Evolutionary conservation across 1,140 invertebrate genomes (phyloP).

Genomic region (Caenorhabditis elegans): DNA sequence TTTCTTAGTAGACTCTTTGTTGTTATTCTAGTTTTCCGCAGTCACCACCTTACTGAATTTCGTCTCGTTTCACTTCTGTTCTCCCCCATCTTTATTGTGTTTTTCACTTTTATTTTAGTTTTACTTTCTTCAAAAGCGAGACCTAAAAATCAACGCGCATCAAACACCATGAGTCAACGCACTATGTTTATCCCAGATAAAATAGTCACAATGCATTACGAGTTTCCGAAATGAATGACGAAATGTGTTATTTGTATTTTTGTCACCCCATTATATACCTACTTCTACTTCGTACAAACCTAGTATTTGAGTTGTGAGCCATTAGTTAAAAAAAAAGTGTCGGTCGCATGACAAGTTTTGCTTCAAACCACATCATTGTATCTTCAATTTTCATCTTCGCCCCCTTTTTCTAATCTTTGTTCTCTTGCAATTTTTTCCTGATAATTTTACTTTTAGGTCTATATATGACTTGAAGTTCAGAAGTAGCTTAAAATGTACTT

Average conservation of each 20-base stretch:
- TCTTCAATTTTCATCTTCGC: background rate
- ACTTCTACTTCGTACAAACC: background rate
- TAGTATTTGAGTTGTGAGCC: constrained; percentile 21
- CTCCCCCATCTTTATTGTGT: background rate
- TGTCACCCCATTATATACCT: background rate
- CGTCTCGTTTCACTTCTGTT: background rate
- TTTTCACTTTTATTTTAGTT: background rate
- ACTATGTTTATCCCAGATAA: background rate
- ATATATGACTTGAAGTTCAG: no score
- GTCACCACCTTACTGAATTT: background rate
- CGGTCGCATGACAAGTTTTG: background rate
- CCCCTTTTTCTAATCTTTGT: background rate
- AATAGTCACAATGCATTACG: background rate
- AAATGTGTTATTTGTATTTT: constrained; percentile 15
- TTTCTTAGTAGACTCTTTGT: background rate
- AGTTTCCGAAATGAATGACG: background rate
- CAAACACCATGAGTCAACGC: background rate
- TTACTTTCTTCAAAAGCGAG: background rate
- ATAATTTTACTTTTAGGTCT: background rate
- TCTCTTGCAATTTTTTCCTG: background rate
- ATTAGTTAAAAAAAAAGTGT: background rate
- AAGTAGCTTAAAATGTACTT: no score
- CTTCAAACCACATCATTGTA: background rate
- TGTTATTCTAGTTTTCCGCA: constrained; percentile 15
- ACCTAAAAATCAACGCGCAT: background rate